Evolutionary conservation across 2,888 invertebrate species (phyloP).

Genomic region (Parelbella ahira): DNA sequence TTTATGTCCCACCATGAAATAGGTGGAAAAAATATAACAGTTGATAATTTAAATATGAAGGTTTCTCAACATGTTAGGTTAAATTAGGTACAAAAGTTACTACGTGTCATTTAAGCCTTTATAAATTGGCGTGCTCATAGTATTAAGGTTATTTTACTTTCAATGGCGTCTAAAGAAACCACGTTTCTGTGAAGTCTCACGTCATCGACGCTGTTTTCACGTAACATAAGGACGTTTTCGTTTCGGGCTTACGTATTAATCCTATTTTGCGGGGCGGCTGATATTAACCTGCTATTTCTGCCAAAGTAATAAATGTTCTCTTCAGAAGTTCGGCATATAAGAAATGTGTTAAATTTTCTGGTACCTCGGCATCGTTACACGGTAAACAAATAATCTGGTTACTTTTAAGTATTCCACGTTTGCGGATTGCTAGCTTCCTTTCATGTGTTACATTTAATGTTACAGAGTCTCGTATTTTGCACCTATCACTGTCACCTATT

Average conservation of each 20-base stretch:
- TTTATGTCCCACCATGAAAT: too few relatives aligned
- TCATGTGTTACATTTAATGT: too few relatives aligned
- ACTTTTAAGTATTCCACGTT: conserved; percentile 1
- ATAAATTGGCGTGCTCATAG: too few relatives aligned
- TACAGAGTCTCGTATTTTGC: too few relatives aligned
- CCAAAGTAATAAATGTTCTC: conserved; percentile 10
- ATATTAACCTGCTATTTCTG: conserved; percentile 8
- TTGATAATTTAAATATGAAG: too few relatives aligned
- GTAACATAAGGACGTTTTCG: background rate
- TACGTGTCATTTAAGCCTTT: too few relatives aligned
- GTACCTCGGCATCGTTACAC: background rate
- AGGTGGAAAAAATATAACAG: too few relatives aligned
- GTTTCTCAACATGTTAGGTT: too few relatives aligned
- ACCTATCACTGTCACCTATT: too few relatives aligned
- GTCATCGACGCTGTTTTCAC: background rate
- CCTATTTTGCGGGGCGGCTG: conserved; percentile 9
- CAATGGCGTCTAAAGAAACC: too few relatives aligned
- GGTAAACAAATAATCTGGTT: conserved; percentile 3
- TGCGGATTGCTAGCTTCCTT: background rate
- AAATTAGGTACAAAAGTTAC: too few relatives aligned
- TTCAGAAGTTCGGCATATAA: conserved; percentile 11
- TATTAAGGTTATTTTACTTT: too few relatives aligned
- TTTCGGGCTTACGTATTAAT: conserved; percentile 11
- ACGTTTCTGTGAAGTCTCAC: conserved; percentile 1
- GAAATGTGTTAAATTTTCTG: conserved; percentile 5